These are phyloP conservation scores for Scotopteryx bipunctaria DNA, from an alignment of 2,888 invertebrate genomes.

Conservation along the genomic window DNA sequence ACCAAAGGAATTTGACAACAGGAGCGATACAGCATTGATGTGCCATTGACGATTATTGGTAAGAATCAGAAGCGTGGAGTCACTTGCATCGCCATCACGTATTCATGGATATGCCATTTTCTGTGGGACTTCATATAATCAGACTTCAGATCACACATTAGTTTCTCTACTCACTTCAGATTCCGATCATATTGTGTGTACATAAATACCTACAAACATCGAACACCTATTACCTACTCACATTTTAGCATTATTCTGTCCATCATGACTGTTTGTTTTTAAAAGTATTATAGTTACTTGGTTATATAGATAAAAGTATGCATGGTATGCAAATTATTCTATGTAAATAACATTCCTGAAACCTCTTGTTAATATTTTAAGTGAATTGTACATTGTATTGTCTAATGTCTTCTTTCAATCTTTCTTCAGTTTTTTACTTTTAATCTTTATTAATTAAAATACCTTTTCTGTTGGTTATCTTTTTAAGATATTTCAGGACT, in stretches of 20 bases:
- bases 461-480: no score
- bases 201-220: constrained; percentile 18
- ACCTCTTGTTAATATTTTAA: constrained; percentile 29
- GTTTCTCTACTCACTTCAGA: constrained; percentile 24
- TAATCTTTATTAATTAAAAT: no score
- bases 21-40: constrained; percentile 63
- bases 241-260: constrained; percentile 10
- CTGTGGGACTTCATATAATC: constrained; percentile 37
- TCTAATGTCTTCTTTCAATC: constrained; percentile 14
- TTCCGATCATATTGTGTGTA: constrained; percentile 19
- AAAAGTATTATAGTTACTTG: neutral
- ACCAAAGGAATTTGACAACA: constrained; percentile 71
- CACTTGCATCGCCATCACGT: constrained; percentile 41
- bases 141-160: constrained; percentile 24
- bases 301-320: constrained; percentile 9
- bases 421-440: neutral
- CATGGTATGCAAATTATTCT: constrained; percentile 33
- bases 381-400: constrained; percentile 4
- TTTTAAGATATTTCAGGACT: no score
- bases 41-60: constrained; percentile 69
- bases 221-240: constrained; percentile 8
- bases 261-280: no score
- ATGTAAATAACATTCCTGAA: constrained; percentile 35
- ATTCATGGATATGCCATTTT: constrained; percentile 40
- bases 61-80: constrained; percentile 59